These are phyloP conservation scores for Proisotoma minuta DNA, from an alignment of 2,888 invertebrate species.

Conservation along the genomic window DNA sequence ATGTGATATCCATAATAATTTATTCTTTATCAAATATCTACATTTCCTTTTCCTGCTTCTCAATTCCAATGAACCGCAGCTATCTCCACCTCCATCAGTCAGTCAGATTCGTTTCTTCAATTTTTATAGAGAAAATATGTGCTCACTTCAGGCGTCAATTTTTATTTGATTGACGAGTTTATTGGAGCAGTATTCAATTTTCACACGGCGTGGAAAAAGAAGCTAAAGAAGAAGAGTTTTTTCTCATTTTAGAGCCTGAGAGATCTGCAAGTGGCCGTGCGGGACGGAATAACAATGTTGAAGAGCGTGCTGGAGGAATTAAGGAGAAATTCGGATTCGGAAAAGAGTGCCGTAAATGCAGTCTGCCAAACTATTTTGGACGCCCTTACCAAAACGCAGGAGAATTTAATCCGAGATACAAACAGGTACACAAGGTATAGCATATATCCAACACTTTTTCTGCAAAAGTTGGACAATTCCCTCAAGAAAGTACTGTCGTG, in stretches of 20 bases:
- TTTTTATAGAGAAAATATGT: not conserved
- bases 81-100: not conserved
- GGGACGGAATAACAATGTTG: slow-evolving; percentile 63
- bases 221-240: slow-evolving; percentile 2
- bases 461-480: too few species aligned
- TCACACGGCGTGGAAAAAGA: not conserved
- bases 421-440: too few species aligned
- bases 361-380: slow-evolving; percentile 62
- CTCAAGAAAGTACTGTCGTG: too few species aligned
- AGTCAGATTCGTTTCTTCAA: not conserved
- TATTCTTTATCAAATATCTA: slow-evolving; percentile 23
- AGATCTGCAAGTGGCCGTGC: slow-evolving; percentile 62
- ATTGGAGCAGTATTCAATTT: slow-evolving; percentile 1
- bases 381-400: slow-evolving; percentile 63
- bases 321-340: slow-evolving; percentile 61
- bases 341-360: slow-evolving; percentile 62
- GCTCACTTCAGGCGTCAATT: not conserved
- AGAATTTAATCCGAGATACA: slow-evolving; percentile 61
- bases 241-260: slow-evolving; percentile 53
- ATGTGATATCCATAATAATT: slow-evolving; percentile 4
- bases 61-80: too few species aligned
- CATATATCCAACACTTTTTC: too few species aligned
- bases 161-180: not conserved
- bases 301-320: slow-evolving; percentile 65
- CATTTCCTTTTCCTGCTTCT: slow-evolving; percentile 25